Conservation (phyloP, 2,797 vertebrate species). For the Aphelocoma californica region DNA sequence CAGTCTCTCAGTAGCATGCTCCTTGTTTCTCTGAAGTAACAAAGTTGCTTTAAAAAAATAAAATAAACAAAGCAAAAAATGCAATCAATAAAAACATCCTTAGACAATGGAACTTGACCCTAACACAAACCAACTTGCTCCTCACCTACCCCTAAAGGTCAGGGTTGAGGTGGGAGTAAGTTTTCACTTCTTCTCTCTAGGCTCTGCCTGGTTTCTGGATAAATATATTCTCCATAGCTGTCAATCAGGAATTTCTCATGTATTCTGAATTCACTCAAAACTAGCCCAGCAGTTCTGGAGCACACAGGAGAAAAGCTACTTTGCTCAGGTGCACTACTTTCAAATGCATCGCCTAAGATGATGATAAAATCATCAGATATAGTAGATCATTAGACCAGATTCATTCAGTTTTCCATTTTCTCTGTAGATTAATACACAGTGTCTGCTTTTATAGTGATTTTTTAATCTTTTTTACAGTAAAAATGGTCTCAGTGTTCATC, state of each 20-base stretch:
- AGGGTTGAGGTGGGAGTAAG: background rate
- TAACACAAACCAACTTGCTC: background rate
- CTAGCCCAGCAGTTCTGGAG: background rate
- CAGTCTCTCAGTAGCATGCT: background rate
- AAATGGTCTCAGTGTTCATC: background rate
- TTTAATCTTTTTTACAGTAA: background rate
- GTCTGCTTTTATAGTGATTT: background rate
- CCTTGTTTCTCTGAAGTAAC: background rate
- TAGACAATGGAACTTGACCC: background rate
- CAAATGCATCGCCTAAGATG: background rate
- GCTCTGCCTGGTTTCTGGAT: background rate
- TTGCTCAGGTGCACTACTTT: background rate
- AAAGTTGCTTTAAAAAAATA: background rate
- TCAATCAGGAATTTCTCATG: constrained; percentile 14
- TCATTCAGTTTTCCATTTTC: background rate
- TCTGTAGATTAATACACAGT: background rate
- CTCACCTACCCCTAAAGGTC: background rate
- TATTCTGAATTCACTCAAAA: constrained; percentile 2
- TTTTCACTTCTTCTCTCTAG: background rate
- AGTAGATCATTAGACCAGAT: background rate
- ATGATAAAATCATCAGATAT: background rate
- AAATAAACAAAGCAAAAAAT: background rate
- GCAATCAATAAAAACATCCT: background rate
- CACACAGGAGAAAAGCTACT: background rate
- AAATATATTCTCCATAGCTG: constrained; percentile 7